Conservation (phyloP, 2,113 vertebrate genomes). For the Amblyopsis rosae region DNA sequence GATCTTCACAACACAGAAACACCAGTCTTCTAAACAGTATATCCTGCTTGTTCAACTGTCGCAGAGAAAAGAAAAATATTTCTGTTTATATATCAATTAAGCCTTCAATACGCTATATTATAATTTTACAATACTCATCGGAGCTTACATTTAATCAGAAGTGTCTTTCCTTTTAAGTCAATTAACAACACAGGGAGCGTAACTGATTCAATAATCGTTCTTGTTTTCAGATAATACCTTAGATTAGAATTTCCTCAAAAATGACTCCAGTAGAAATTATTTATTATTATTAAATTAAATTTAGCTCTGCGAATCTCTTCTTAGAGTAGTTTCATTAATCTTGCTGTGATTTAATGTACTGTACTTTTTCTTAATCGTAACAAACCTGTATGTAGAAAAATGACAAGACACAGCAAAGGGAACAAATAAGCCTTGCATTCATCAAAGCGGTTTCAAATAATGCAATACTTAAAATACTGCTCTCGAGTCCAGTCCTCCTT, state of each 20-base stretch:
- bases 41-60: background rate
- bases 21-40: slow-evolving; percentile 4
- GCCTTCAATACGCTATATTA: background rate
- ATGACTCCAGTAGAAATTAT: background rate
- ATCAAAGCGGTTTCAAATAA: background rate
- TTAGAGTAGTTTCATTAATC: background rate
- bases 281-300: background rate
- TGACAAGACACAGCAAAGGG: background rate
- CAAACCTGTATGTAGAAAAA: too few relatives aligned
- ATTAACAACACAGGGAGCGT: background rate
- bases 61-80: too few relatives aligned
- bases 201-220: background rate
- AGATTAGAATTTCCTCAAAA: background rate
- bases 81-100: too few relatives aligned
- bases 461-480: background rate
- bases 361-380: background rate
- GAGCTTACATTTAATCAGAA: slow-evolving; percentile 15
- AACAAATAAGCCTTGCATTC: background rate
- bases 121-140: slow-evolving; percentile 20
- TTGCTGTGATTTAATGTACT: background rate
- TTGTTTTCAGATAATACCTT: background rate
- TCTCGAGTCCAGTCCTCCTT: background rate
- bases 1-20: slow-evolving; percentile 1
- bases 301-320: background rate
- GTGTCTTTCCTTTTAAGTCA: background rate